Evolutionary conservation across 92 coral and sea anemone species (phyloP), one percentile per base, ranked within the genome.

Genomic region (Isaurus tuberculatus): DNA sequence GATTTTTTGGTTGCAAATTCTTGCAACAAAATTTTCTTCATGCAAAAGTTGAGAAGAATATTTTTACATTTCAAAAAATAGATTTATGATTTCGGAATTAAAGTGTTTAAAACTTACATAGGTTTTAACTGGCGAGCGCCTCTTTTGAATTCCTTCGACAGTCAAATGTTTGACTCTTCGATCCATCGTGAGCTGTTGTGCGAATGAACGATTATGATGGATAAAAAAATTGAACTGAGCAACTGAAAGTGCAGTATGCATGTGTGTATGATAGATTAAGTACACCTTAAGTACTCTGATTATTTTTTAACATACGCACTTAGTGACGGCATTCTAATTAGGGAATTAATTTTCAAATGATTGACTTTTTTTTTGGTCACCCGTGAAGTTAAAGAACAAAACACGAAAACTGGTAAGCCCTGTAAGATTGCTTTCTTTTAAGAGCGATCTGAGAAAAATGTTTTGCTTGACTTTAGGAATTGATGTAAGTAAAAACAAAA

Each of bases 91-190:
- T 7, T 2, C 11, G 46, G 10, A 83, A 28, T 16, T n/a, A 69
- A 34, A 20, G 13, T 60, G 2, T 1, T 46, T 15, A 23, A 25
- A 8, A 80, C 92, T 89, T 68, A 89, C 92, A 34, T 89, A 89
- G 55, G 75, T 86, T 55, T 86, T 89, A 66, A 86, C 90, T 8
- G 92, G 92, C 46, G 53, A 66, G 20, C 87, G 87, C 22, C 92
- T 82, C 60, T 89, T 89, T 63, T 89, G 92, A 8, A 89, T 80
- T 37, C 90, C 92, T 49, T 89, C 92, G 17, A 85, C 87, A 33
- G 92, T 81, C 30, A 89, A 58, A 5, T 63, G 40, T 17, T 89
- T 85, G 58, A 86, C 84, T 65, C 89, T 71, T 73, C 92, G 86
- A 36, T 89, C 87, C 92, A 89, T 89, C 11, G 44, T 33, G 53